Evolutionary conservation across 2,113 vertebrate genomes (phyloP).

Genomic region (Ammodytes marinus): DNA sequence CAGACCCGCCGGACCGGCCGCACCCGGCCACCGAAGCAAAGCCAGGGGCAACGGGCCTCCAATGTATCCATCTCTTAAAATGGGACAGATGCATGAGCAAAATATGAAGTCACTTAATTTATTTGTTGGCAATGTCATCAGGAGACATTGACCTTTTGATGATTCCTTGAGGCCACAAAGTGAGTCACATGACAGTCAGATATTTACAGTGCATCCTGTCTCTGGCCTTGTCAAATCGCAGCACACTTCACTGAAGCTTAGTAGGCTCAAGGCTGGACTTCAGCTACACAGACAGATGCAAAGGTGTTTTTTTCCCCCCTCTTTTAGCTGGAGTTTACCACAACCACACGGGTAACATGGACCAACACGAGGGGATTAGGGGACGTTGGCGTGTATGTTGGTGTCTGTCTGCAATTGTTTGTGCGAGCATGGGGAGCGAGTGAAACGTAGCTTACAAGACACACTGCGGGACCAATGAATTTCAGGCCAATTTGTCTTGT

Average conservation of each 20-base stretch:
- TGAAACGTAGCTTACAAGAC: conserved; percentile 46
- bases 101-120: conserved; percentile 78
- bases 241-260: conserved; percentile 78
- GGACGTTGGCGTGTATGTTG: conserved; percentile 25
- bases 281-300: conserved; percentile 63
- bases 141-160: conserved; percentile 81
- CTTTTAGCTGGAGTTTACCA: conserved; percentile 43
- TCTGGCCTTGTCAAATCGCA: conserved; percentile 82
- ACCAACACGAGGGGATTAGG: conserved; percentile 39
- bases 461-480: conserved; percentile 67
- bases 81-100: conserved; percentile 67
- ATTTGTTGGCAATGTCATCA: conserved; percentile 82
- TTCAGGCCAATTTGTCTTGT: conserved; percentile 70
- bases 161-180: conserved; percentile 74
- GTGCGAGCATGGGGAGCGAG: conserved; percentile 12
- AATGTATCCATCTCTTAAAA: conserved; percentile 65
- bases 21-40: no score
- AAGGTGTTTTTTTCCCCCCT: conserved; percentile 64
- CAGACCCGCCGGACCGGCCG: no score
- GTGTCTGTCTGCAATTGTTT: conserved; percentile 38
- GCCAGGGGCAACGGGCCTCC: conserved; percentile 17
- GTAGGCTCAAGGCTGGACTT: conserved; percentile 69
- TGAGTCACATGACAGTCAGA: conserved; percentile 82
- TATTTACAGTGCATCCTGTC: conserved; percentile 82
- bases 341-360: conserved; percentile 51